Evolutionary conservation across 2,113 vertebrate species (phyloP), one percentile per base, ranked within the genome.

Genomic region (Lichenostomus cassidix): DNA sequence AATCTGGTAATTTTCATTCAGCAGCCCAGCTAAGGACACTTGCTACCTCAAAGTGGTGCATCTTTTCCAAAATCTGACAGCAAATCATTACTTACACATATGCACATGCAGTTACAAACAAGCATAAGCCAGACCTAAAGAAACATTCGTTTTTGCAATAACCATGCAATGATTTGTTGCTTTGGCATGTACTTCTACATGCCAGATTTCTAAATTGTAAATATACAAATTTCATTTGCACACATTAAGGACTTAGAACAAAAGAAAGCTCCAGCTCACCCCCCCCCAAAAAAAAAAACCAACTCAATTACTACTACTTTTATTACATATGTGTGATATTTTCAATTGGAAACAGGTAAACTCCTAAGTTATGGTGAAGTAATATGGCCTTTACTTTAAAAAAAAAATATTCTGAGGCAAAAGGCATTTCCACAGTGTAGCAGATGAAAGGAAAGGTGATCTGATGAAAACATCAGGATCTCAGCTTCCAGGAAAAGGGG

Each of bases 1-100:
- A 68, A 87, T 37, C 56, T 19, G 49, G 10, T 56, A 10, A 52
- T 62, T 79, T 67, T 89, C 41, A 55, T 83, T 84, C 44, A 68
- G 52, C 42, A 77, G 28, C 73, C 71, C 46, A 68, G 49, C 27
- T 69, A 41, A 69, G 41, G 67, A 52, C 24, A 59, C n/a, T 70
- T 1, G 2, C 56, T 77, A 15, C 58, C 65, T 78, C 24, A 50
- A 71, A 70, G 35, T 42, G 44, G 52, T 6, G 23, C 17, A 49
- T 71, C 77, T 94, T 75, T 79, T 58, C 59, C 67, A 64, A 65
- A 79, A 37, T 84, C 28, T 62, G 47, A 49, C 3, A 92, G 82
- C 5, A 90, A 92, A 91, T 35, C 73, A 83, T 92, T 88, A 91
- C 88, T 96, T 92, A 91, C 58, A n/a, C 53, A 33, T 20, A 87